These are phyloP conservation scores for Pyrocephalus nanus DNA, from an alignment of 2,797 vertebrate genomes.

Conservation along the genomic window DNA sequence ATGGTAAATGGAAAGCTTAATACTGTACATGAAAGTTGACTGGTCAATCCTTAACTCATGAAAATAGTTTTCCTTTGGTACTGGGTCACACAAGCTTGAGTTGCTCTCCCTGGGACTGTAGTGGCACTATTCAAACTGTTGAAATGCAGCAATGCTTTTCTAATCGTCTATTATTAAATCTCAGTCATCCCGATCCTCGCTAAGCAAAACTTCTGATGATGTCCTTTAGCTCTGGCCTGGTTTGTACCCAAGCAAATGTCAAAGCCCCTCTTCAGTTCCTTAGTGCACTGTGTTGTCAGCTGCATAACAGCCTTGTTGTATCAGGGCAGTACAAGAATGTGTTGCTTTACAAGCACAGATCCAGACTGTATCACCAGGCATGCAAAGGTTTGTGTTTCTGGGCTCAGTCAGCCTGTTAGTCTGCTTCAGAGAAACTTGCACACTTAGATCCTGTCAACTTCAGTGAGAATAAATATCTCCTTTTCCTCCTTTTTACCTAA, in stretches of 20 bases:
- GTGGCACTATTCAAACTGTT: background rate
- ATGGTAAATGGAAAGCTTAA: background rate
- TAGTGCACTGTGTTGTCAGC: background rate
- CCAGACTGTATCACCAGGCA: background rate
- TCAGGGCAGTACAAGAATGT: background rate
- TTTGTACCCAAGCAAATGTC: background rate
- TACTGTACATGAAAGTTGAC: background rate
- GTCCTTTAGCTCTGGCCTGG: background rate
- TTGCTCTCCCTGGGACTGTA: background rate
- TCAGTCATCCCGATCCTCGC: background rate
- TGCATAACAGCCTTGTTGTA: background rate
- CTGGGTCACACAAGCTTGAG: background rate
- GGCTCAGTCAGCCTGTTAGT: rapidly evolving
- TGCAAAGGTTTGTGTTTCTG: background rate
- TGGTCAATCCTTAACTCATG: background rate
- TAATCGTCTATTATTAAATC: background rate
- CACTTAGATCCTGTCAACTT: background rate
- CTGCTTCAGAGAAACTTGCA: background rate
- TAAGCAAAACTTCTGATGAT: background rate
- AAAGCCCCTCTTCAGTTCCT: background rate
- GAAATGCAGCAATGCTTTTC: background rate
- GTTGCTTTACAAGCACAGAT: background rate
- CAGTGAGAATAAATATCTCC: background rate
- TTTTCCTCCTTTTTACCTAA: background rate
- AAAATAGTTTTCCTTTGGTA: background rate